Conservation (phyloP, 1,140 invertebrate species). For the Zaprionus kolodkinae region DNA sequence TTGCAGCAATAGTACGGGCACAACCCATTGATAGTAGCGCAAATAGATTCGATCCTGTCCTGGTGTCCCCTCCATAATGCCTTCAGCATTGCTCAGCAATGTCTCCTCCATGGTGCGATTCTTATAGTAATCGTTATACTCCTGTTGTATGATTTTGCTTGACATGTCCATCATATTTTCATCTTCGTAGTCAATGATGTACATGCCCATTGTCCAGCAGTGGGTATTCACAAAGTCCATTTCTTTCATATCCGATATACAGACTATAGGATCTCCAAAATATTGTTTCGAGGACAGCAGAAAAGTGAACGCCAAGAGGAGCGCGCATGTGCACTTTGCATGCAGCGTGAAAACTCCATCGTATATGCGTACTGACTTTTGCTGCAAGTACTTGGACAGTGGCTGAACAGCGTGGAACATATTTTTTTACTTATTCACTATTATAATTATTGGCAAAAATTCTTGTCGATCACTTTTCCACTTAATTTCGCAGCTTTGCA, state of each 20-base stretch:
- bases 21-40: slow-evolving; percentile 96
- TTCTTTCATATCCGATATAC: slow-evolving; percentile 85
- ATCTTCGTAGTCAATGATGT: slow-evolving; percentile 86
- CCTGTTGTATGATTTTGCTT: not conserved
- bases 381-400: slow-evolving; percentile 85
- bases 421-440: slow-evolving; percentile 6
- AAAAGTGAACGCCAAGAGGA: slow-evolving; percentile 88
- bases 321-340: slow-evolving; percentile 88
- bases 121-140: not conserved
- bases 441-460: not conserved
- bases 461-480: not conserved
- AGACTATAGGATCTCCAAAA: slow-evolving; percentile 89
- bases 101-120: slow-evolving; percentile 35
- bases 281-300: slow-evolving; percentile 89
- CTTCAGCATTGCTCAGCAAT: slow-evolving; percentile 29
- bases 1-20: slow-evolving; percentile 92
- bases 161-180: slow-evolving; percentile 74
- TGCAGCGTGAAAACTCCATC: slow-evolving; percentile 89
- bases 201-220: slow-evolving; percentile 92
- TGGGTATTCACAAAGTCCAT: slow-evolving; percentile 88
- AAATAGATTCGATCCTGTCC: slow-evolving; percentile 85
- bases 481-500: not conserved
- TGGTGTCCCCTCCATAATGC: slow-evolving; percentile 14
- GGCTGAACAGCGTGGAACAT: slow-evolving; percentile 77
- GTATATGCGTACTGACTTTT: slow-evolving; percentile 87